Percentiles rank a stretch among this genome's conserved stretches.
phyloP scores from a whole-genome alignment of 2,113 vertebrate species.

The Microcebus jonahi region DNA sequence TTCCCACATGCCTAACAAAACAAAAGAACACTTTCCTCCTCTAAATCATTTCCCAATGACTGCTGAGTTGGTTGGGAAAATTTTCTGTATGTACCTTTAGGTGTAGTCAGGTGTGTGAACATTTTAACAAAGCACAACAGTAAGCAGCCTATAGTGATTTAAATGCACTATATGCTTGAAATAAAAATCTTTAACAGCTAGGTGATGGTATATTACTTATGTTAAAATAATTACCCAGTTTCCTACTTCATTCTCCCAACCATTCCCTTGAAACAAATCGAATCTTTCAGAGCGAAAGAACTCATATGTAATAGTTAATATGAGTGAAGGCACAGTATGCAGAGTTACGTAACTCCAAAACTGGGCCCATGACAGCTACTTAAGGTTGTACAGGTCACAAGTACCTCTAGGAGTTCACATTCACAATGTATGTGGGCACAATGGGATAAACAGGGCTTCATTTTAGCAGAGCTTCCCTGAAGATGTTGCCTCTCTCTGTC shows the following conservation, averaged over 20 bases:
- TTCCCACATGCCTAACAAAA: constrained; percentile 15
- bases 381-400: neutral
- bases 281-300: constrained; percentile 54
- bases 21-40: neutral
- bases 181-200: constrained; percentile 32
- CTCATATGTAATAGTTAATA: neutral
- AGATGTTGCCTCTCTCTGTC: neutral
- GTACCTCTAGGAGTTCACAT: neutral
- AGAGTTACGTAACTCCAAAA: neutral
- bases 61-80: neutral
- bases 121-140: constrained; percentile 11
- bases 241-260: constrained; percentile 25
- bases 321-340: neutral
- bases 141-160: neutral
- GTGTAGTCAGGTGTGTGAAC: neutral
- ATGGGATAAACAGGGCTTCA: neutral
- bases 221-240: constrained; percentile 42
- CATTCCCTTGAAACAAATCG: constrained; percentile 41
- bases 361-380: neutral
- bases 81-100: neutral
- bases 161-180: neutral
- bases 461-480: neutral
- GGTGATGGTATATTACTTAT: neutral
- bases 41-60: neutral
- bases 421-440: neutral